Percentiles rank a stretch among this genome's conserved stretches.
Evolutionary conservation across 2,888 invertebrate genomes (phyloP).

Genomic region (Himalopsyche kuldschensis): DNA sequence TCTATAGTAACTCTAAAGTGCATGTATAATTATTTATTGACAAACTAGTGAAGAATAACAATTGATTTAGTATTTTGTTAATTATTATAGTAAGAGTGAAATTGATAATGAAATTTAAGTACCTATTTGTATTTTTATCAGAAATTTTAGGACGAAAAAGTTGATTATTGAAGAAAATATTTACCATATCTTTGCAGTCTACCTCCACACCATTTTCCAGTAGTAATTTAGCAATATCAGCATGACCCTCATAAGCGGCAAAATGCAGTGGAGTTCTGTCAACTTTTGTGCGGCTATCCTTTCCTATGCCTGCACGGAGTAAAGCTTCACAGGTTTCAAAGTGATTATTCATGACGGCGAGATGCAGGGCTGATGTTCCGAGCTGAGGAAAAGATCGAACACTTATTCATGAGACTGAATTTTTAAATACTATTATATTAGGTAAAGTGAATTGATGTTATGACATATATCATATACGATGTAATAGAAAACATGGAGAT

Average conservation of each 20-base stretch:
- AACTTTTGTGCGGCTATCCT: constrained; percentile 89
- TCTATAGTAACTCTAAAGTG: too few relatives aligned
- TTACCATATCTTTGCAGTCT: constrained; percentile 77
- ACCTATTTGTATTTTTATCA: background rate
- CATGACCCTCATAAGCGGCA: constrained; percentile 83
- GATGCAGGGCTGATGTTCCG: constrained; percentile 87
- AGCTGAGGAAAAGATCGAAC: constrained; percentile 57
- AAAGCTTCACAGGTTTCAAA: constrained; percentile 78
- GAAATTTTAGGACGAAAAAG: too few relatives aligned
- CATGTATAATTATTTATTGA: too few relatives aligned
- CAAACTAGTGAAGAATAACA: too few relatives aligned
- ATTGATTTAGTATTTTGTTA: too few relatives aligned
- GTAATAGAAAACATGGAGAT: too few relatives aligned
- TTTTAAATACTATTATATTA: background rate
- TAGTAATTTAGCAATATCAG: constrained; percentile 70
- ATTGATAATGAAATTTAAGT: too few relatives aligned
- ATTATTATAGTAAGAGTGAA: too few relatives aligned
- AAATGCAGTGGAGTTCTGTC: constrained; percentile 90
- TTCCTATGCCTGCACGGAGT: constrained; percentile 81
- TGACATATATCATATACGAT: too few relatives aligned
- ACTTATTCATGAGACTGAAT: background rate
- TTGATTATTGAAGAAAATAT: constrained; percentile 34
- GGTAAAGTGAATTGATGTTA: too few relatives aligned
- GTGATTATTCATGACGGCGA: constrained; percentile 82
- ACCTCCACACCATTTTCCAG: constrained; percentile 71